Conservation (phyloP, 1,140 invertebrate species). For the Drosophila fuyamai region DNA sequence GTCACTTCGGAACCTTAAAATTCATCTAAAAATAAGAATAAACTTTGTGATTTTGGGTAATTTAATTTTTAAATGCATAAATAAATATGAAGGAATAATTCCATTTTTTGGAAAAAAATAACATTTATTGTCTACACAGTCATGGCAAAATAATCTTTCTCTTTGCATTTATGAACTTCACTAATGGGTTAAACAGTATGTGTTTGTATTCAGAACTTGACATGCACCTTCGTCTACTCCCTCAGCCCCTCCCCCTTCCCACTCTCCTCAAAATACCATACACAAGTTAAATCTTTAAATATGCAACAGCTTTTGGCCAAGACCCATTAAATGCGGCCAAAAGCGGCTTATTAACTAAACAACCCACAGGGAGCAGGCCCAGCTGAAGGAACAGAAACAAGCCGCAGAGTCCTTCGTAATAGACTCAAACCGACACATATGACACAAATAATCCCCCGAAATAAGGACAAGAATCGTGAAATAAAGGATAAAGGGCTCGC, state of each 20-base stretch:
- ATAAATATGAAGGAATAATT: no score
- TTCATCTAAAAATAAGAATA: no score
- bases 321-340: constrained; percentile 57
- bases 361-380: constrained; percentile 7
- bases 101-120: no score
- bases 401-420: constrained; percentile 22
- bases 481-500: constrained; percentile 6
- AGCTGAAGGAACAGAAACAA: not conserved
- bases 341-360: constrained; percentile 76
- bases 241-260: constrained; percentile 1
- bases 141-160: not conserved
- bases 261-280: not conserved
- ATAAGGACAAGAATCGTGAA: constrained; percentile 11
- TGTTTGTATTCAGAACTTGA: constrained; percentile 6
- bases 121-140: no score
- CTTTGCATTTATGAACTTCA: not conserved
- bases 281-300: constrained; percentile 40
- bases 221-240: constrained; percentile 25
- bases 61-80: no score
- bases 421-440: constrained; percentile 4
- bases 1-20: no score
- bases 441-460: constrained; percentile 28
- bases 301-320: constrained; percentile 56
- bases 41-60: no score
- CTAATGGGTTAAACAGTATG: constrained; percentile 11